Evolutionary conservation across 2,113 vertebrate genomes (phyloP).

Genomic region (Aegithalos caudatus): DNA sequence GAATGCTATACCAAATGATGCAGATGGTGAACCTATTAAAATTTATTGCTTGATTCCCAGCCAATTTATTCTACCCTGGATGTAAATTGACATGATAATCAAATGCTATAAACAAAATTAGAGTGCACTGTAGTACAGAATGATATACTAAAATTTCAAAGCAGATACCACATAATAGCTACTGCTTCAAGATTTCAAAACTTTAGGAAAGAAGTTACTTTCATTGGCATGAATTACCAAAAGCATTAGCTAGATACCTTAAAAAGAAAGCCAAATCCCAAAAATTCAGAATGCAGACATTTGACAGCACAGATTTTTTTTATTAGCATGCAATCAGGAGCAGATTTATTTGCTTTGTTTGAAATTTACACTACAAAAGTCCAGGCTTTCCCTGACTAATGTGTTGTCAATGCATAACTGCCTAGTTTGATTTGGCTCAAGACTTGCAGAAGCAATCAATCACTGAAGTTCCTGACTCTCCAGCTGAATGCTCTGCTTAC

Average conservation of each 20-base stretch:
- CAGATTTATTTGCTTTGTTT: neutral
- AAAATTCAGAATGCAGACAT: neutral
- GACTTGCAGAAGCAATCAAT: neutral
- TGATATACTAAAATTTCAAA: neutral
- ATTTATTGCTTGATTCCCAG: neutral
- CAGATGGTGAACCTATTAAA: slow-evolving; percentile 41
- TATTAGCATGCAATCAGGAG: neutral
- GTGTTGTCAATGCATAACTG: neutral
- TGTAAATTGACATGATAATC: slow-evolving; percentile 35
- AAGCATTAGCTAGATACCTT: neutral
- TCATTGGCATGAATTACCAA: neutral
- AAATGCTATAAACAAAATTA: slow-evolving; percentile 37
- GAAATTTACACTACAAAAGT: neutral
- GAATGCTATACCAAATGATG: neutral
- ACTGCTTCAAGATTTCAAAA: neutral
- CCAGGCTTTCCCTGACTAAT: neutral
- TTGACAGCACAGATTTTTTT: neutral
- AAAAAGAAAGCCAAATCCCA: neutral
- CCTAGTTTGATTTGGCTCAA: neutral
- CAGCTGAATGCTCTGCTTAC: neutral
- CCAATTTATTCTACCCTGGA: neutral
- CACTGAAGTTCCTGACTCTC: neutral
- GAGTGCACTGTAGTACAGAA: neutral
- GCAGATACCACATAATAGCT: neutral
- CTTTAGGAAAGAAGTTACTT: neutral